Evolutionary conservation across 1,140 invertebrate species (phyloP).

Genomic region (Meteorus sp.): DNA sequence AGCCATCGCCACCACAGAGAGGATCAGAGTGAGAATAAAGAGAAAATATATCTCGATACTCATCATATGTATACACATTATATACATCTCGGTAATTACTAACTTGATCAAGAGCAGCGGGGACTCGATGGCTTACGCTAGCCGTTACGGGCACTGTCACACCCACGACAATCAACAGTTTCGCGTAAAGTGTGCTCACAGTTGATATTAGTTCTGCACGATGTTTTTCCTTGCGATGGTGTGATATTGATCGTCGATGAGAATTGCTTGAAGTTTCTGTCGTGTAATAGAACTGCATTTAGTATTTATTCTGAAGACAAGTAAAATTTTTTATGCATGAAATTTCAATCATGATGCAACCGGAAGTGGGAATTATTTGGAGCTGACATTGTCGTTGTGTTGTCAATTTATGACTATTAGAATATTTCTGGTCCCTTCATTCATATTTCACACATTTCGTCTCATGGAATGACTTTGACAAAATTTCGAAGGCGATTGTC

Average conservation of each 20-base stretch:
- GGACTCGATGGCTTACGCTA: conserved; percentile 68
- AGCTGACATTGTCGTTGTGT: too few relatives aligned
- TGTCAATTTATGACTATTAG: too few relatives aligned
- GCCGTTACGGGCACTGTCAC: conserved; percentile 72
- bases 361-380: too few relatives aligned
- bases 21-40: background rate
- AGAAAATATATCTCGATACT: too few relatives aligned
- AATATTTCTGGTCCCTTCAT: too few relatives aligned
- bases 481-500: too few relatives aligned
- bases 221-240: conserved; percentile 36
- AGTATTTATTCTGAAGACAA: too few relatives aligned
- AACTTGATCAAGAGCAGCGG: conserved; percentile 68
- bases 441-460: too few relatives aligned
- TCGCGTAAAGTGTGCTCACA: conserved; percentile 77
- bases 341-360: too few relatives aligned
- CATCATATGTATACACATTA: background rate
- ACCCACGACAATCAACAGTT: conserved; percentile 77
- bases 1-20: background rate
- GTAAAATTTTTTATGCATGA: too few relatives aligned
- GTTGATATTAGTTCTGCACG: conserved; percentile 52
- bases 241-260: conserved; percentile 11
- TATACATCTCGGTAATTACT: conserved; percentile 20
- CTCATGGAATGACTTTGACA: too few relatives aligned
- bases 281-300: too few relatives aligned
- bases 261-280: background rate